Percentiles rank a stretch among this genome's conserved stretches.
These are phyloP conservation scores for Kuschelorhynchus macadamiae DNA, from an alignment of 2,888 invertebrate genomes.

Conservation along the genomic window DNA sequence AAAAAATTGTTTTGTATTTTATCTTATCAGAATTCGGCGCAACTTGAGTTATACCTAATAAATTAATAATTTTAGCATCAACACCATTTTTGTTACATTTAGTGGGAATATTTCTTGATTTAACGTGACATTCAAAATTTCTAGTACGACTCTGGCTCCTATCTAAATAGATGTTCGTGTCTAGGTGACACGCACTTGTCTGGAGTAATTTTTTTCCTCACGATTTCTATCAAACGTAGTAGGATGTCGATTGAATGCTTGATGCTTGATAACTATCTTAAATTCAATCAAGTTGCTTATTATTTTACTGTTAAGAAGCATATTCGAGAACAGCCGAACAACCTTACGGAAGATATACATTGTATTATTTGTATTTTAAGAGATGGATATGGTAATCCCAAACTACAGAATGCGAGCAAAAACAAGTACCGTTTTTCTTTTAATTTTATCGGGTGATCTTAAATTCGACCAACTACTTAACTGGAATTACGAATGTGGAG, in stretches of 20 bases:
- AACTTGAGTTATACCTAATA: too few relatives aligned
- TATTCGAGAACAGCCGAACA: constrained; percentile 28
- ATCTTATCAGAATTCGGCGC: too few relatives aligned
- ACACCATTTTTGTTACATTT: too few relatives aligned
- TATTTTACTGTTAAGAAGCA: constrained; percentile 37
- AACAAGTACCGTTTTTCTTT: constrained; percentile 35
- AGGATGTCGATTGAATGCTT: constrained; percentile 1
- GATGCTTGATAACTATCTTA: constrained; percentile 20
- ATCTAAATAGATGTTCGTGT: too few relatives aligned
- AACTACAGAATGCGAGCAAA: constrained; percentile 29
- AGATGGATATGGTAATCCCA: constrained; percentile 40
- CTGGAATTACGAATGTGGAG: background rate
- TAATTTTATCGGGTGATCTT: constrained; percentile 30
- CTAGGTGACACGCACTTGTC: too few relatives aligned
- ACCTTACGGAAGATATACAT: constrained; percentile 12
- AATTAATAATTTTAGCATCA: too few relatives aligned
- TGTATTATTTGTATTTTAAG: constrained; percentile 29
- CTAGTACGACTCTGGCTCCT: too few relatives aligned
- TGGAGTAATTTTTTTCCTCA: too few relatives aligned
- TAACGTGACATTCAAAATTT: too few relatives aligned
- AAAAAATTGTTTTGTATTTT: too few relatives aligned
- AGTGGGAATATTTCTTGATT: too few relatives aligned
- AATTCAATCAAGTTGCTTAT: constrained; percentile 32
- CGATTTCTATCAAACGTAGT: too few relatives aligned
- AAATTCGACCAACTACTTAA: constrained; percentile 17